phyloP scores from a whole-genome alignment of 2,113 vertebrate genomes.

The Saimiri boliviensis region DNA sequence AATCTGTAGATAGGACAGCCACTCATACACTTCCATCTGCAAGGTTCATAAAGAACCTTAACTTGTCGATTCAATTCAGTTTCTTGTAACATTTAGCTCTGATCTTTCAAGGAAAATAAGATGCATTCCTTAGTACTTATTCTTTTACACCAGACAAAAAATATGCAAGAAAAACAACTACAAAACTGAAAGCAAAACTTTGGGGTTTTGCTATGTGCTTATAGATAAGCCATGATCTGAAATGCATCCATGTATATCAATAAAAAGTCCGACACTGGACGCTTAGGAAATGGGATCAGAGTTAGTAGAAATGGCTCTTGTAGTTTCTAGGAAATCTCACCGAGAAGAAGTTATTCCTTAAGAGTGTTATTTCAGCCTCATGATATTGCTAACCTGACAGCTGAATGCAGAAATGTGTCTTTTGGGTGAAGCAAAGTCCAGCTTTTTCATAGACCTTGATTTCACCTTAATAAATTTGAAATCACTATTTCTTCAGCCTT shows the following conservation, averaged over 20 bases:
- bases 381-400: slow-evolving; percentile 10
- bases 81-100: slow-evolving; percentile 55
- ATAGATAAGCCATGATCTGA: slow-evolving; percentile 52
- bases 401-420: background rate
- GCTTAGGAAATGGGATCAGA: slow-evolving; percentile 14
- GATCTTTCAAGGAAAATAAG: slow-evolving; percentile 38
- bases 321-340: slow-evolving; percentile 33
- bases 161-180: background rate
- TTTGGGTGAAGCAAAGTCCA: slow-evolving; percentile 33
- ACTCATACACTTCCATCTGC: background rate
- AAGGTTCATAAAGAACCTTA: slow-evolving; percentile 20
- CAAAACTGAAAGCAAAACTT: slow-evolving; percentile 18
- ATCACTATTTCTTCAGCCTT: slow-evolving; percentile 34
- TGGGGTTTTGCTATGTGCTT: slow-evolving; percentile 3
- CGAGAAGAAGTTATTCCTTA: slow-evolving; percentile 7
- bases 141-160: background rate
- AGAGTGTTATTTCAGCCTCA: slow-evolving; percentile 35
- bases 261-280: background rate
- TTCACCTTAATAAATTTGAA: slow-evolving; percentile 60
- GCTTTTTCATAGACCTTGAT: background rate
- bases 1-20: slow-evolving; percentile 16
- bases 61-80: slow-evolving; percentile 42
- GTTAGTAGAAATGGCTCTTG: slow-evolving; percentile 18
- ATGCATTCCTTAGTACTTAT: slow-evolving; percentile 10
- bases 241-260: slow-evolving; percentile 48